These are phyloP conservation scores for Palythoa grandiflora DNA, from an alignment of 92 coral and sea anemone species.

Conservation along the genomic window DNA sequence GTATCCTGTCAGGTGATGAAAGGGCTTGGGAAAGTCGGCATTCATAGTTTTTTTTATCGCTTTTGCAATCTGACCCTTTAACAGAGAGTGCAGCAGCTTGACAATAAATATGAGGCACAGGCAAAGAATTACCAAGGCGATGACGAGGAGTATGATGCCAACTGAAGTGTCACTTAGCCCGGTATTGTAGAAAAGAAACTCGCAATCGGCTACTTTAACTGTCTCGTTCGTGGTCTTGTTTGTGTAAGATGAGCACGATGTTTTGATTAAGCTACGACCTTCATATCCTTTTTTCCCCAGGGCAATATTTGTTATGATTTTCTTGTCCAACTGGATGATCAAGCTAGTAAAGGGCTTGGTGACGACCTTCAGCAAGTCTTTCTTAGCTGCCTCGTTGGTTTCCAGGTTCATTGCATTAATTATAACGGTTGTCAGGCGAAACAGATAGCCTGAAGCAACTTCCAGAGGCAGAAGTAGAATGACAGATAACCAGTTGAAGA, in stretches of 20 bases:
- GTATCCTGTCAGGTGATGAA: constrained; percentile 38
- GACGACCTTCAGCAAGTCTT: constrained; percentile 50
- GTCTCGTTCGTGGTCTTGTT: constrained; percentile 20
- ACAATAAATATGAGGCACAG: constrained; percentile 78
- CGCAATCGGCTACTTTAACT: neutral
- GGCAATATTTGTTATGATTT: constrained; percentile 77
- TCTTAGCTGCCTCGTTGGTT: constrained; percentile 40
- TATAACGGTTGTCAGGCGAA: constrained; percentile 41
- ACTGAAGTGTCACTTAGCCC: constrained; percentile 61
- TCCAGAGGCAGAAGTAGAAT: constrained; percentile 56
- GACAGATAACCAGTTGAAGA: constrained; percentile 68
- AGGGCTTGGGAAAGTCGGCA: constrained; percentile 41
- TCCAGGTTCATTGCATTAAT: constrained; percentile 37
- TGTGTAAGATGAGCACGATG: constrained; percentile 41
- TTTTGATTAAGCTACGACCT: constrained; percentile 69
- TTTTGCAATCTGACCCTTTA: constrained; percentile 62
- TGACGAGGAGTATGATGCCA: constrained; percentile 49
- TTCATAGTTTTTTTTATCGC: constrained; percentile 35
- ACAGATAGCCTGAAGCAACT: constrained; percentile 56
- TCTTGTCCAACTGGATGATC: constrained; percentile 83
- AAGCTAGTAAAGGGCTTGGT: constrained; percentile 67
- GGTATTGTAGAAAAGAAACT: constrained; percentile 57
- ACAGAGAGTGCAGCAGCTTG: constrained; percentile 61
- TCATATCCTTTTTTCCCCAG: constrained; percentile 64
- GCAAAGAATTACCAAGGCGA: constrained; percentile 60